Conservation (phyloP, 2,888 invertebrate genomes). For the Lasioglossum oenotherae region DNA sequence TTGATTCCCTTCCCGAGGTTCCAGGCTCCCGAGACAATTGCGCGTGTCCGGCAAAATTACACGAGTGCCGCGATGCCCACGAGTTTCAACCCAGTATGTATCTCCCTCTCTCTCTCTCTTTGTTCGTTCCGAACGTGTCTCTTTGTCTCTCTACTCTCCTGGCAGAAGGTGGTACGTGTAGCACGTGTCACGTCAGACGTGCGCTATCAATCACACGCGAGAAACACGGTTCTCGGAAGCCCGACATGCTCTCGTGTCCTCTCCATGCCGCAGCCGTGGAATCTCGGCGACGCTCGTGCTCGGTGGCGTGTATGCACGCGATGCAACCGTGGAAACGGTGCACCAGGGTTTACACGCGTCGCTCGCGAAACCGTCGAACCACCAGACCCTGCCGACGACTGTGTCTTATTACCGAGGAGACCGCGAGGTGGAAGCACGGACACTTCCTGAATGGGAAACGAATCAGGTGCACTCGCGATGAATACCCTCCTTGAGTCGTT, state of each 20-base stretch:
- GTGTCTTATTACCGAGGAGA: constrained; percentile 38
- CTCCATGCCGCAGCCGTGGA: constrained; percentile 39
- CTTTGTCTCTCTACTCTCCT: constrained; percentile 3
- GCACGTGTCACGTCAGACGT: constrained; percentile 73
- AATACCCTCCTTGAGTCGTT: neutral
- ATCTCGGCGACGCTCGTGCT: constrained; percentile 32
- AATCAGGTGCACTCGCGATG: neutral
- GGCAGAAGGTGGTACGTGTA: constrained; percentile 69
- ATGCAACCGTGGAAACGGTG: constrained; percentile 45
- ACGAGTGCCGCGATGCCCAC: constrained; percentile 34
- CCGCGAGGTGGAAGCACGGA: neutral
- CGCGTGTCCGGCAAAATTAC: constrained; percentile 68
- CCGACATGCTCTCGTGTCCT: constrained; percentile 52
- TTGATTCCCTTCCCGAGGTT: constrained; percentile 40
- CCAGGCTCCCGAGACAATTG: constrained; percentile 51
- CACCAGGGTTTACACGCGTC: neutral
- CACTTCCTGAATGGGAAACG: neutral
- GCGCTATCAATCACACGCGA: constrained; percentile 71
- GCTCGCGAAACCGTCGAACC: neutral
- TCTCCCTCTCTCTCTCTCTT: neutral
- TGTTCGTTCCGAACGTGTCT: neutral
- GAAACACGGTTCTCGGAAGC: constrained; percentile 70
- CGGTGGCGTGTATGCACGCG: constrained; percentile 55
- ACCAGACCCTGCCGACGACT: neutral
- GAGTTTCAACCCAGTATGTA: constrained; percentile 25